phyloP scores from a whole-genome alignment of 2,888 invertebrate genomes.

The Bedellia somnulentella region DNA sequence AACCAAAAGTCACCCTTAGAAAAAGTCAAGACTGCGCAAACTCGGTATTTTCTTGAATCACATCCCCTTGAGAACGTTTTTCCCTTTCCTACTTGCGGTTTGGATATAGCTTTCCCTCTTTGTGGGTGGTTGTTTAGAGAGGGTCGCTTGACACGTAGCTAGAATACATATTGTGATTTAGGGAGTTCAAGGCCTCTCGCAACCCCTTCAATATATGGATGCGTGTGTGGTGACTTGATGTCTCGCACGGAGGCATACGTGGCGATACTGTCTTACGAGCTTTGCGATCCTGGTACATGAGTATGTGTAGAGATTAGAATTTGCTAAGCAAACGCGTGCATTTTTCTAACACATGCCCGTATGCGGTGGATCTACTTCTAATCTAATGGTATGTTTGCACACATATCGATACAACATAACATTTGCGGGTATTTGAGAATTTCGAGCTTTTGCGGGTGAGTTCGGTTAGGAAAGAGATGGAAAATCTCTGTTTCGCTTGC shows the following conservation, averaged over 20 bases:
- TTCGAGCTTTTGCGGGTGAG: no score
- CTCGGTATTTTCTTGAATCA: constrained; percentile 36
- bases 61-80: constrained; percentile 26
- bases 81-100: constrained; percentile 35
- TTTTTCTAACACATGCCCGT: constrained; percentile 42
- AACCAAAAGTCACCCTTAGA: constrained; percentile 37
- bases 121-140: constrained; percentile 30
- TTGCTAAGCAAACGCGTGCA: constrained; percentile 53
- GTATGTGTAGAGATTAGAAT: constrained; percentile 62
- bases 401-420: no score
- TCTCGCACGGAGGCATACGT: constrained; percentile 42
- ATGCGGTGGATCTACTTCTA: constrained; percentile 6
- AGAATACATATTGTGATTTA: constrained; percentile 23
- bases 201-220: constrained; percentile 43
- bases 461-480: no score
- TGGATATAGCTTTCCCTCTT: constrained; percentile 18
- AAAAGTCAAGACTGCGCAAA: constrained; percentile 45
- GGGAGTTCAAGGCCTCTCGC: constrained; percentile 25
- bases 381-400: constrained; percentile 1
- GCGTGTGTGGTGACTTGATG: constrained; percentile 45
- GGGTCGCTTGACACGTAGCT: constrained; percentile 21
- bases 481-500: no score
- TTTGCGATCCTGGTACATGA: constrained; percentile 45
- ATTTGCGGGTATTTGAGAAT: no score
- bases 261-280: constrained; percentile 28